Evolutionary conservation across 2,888 invertebrate species (phyloP).

Genomic region (Frankliniella intonsa): DNA sequence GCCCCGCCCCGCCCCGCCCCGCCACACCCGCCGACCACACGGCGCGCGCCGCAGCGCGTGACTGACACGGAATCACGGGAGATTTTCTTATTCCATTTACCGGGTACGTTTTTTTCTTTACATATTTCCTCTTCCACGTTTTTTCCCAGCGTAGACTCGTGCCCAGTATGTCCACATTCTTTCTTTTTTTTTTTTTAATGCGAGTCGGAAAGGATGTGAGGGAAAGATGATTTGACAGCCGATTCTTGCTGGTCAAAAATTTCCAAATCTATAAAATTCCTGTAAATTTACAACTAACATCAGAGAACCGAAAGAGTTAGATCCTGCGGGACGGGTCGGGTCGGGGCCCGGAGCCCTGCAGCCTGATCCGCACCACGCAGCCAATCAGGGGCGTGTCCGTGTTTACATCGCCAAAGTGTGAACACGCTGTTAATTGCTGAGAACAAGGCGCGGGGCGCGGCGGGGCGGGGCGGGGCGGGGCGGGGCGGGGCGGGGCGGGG

Average conservation of each 20-base stretch:
- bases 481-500: not conserved
- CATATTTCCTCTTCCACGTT: not conserved
- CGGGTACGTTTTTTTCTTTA: not conserved
- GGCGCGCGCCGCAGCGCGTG: not conserved
- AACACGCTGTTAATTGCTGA: constrained; percentile 2
- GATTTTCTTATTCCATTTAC: not conserved
- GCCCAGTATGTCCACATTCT: not conserved
- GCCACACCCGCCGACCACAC: not conserved
- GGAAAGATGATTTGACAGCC: too few species aligned
- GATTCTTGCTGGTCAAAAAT: too few species aligned
- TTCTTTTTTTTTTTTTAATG: not conserved
- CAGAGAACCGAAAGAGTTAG: too few species aligned
- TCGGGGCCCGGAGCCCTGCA: too few species aligned
- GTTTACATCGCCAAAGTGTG: constrained; percentile 8
- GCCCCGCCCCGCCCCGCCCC: not conserved
- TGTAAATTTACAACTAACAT: too few species aligned
- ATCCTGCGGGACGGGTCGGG: too few species aligned
- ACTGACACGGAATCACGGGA: not conserved
- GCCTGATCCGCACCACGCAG: too few species aligned
- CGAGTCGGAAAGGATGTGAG: not conserved
- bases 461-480: not conserved
- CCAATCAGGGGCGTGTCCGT: not conserved
- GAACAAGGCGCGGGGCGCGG: not conserved
- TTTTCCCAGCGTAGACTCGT: not conserved
- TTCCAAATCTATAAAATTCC: too few species aligned